phyloP scores from a whole-genome alignment of 2,888 invertebrate genomes.

The Acleris cristana region DNA sequence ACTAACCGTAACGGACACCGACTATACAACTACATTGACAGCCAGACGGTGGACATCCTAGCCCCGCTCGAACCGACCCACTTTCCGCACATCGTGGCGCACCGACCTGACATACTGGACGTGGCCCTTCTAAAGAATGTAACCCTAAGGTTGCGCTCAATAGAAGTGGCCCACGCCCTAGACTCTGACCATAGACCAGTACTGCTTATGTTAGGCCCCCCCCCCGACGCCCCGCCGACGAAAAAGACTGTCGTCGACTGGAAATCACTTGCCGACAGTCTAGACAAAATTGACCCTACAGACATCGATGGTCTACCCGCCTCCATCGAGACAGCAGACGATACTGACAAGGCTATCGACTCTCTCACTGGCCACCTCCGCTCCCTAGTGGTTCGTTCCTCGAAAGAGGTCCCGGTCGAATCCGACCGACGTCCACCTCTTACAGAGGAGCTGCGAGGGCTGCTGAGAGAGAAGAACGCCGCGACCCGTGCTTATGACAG shows the following conservation, averaged over 20 bases:
- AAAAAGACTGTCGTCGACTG: too few relatives aligned
- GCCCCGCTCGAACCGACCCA: neutral
- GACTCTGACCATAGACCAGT: slow-evolving; percentile 13
- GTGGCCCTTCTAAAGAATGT: slow-evolving; percentile 6
- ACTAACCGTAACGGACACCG: neutral
- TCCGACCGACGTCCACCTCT: too few relatives aligned
- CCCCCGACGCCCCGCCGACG: too few relatives aligned
- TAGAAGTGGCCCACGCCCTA: neutral
- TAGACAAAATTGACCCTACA: too few relatives aligned
- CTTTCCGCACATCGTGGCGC: neutral
- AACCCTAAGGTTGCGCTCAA: neutral
- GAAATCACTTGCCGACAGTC: too few relatives aligned
- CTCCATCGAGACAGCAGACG: too few relatives aligned
- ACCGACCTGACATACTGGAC: slow-evolving; percentile 1
- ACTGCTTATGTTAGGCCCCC: neutral
- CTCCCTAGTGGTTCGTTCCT: too few relatives aligned
- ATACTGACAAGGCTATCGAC: too few relatives aligned
- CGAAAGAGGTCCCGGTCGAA: too few relatives aligned
- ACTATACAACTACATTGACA: neutral
- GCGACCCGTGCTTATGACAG: neutral
- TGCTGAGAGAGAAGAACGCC: neutral
- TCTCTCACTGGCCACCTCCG: too few relatives aligned
- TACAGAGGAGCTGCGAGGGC: too few relatives aligned
- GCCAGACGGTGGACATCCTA: neutral
- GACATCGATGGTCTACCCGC: too few relatives aligned